Evolutionary conservation across 2,797 vertebrate species (phyloP).

Genomic region (Pipistrellus pipistrellus): DNA sequence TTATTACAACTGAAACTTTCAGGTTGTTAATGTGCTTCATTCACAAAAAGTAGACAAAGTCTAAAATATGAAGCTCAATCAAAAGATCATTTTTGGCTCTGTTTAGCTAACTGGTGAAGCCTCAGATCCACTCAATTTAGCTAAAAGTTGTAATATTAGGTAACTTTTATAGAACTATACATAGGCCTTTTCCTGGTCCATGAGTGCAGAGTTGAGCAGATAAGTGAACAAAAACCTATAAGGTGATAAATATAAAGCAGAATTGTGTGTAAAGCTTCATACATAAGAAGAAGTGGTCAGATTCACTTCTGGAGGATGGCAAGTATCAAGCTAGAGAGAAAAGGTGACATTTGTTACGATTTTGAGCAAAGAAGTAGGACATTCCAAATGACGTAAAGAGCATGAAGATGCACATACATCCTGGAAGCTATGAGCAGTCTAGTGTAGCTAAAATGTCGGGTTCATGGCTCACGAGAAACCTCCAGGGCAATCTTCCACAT

Average conservation of each 20-base stretch:
- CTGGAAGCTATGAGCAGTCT: background rate
- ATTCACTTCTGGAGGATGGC: background rate
- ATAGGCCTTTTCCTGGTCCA: background rate
- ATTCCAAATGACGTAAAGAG: background rate
- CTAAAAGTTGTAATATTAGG: background rate
- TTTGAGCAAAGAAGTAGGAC: background rate
- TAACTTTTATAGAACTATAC: background rate
- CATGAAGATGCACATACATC: background rate
- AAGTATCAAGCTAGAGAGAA: background rate
- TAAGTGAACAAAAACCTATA: background rate
- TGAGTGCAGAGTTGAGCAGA: constrained; percentile 37
- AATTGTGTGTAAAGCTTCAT: background rate
- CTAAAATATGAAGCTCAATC: constrained; percentile 22
- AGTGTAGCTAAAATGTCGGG: background rate
- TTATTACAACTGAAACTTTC: constrained; percentile 44
- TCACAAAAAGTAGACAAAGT: constrained; percentile 57
- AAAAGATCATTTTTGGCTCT: constrained; percentile 22
- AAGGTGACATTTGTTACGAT: constrained; percentile 21
- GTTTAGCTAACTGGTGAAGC: background rate
- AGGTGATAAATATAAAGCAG: background rate
- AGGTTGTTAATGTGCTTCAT: constrained; percentile 49
- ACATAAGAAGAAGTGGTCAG: background rate
- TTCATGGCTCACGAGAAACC: background rate
- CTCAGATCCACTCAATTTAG: constrained; percentile 36
- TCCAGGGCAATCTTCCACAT: background rate